phyloP scores from a whole-genome alignment of 1,140 invertebrate genomes.

The Temnothorax nylanderi region DNA sequence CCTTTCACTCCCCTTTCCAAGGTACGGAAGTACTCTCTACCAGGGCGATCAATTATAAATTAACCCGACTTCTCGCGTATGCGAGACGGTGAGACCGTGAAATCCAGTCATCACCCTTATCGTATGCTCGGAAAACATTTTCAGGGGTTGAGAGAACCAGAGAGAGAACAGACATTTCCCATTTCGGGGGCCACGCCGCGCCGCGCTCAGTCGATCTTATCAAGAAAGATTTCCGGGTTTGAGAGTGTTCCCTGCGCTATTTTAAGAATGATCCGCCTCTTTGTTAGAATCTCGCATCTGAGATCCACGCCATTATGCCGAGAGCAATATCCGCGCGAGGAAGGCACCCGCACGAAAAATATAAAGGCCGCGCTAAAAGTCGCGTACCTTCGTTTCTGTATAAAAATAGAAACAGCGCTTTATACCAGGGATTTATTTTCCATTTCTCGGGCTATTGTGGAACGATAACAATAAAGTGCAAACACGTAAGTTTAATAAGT shows the following conservation, averaged over 20 bases:
- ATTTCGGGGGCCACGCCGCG: slow-evolving; percentile 19
- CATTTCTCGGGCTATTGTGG: slow-evolving; percentile 40
- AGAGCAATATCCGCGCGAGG: slow-evolving; percentile 50
- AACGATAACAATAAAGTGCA: slow-evolving; percentile 26
- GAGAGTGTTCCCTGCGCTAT: slow-evolving; percentile 46
- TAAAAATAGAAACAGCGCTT: slow-evolving; percentile 53
- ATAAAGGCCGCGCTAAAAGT: slow-evolving; percentile 50
- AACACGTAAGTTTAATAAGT: slow-evolving; percentile 12
- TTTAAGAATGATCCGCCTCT: slow-evolving; percentile 58
- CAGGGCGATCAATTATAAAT: slow-evolving; percentile 39
- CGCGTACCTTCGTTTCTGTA: slow-evolving; percentile 19
- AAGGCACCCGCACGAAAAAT: slow-evolving; percentile 38
- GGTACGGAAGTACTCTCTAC: not conserved
- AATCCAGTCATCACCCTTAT: slow-evolving; percentile 26
- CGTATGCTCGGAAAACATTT: slow-evolving; percentile 38
- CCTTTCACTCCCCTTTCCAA: not conserved
- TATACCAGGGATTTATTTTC: slow-evolving; percentile 50
- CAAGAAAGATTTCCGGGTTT: slow-evolving; percentile 60
- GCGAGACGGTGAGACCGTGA: slow-evolving; percentile 12
- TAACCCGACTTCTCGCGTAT: slow-evolving; percentile 28
- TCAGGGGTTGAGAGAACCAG: not conserved
- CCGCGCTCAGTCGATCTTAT: slow-evolving; percentile 42
- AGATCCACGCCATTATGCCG: slow-evolving; percentile 43
- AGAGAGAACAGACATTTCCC: slow-evolving; percentile 39
- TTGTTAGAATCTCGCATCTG: slow-evolving; percentile 50